Base-by-base conservation (phyloP, 1,140 invertebrate species). In the Araneus ventricosus region DNA sequence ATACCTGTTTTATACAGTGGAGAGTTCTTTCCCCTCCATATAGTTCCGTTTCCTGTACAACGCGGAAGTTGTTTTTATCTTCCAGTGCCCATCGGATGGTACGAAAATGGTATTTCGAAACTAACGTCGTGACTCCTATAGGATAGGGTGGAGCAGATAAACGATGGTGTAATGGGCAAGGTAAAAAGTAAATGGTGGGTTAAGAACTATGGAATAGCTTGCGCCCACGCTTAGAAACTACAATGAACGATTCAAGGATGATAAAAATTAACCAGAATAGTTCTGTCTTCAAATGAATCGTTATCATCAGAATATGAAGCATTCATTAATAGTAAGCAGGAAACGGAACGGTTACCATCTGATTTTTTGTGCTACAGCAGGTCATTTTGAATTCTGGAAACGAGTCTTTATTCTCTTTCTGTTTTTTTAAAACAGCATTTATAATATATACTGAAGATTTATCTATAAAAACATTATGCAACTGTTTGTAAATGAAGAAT, bases 21-120 rank as follows among this genome's bases (percentile, higher is more conserved):
- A n/a, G 63, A 67, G 63, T 67, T 67, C 63, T 8, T 30, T 67
- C 63, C n/a, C 63, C 63, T 67, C n/a, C 63, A 67, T 67, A 67
- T n/a, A 67, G 63, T 67, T 67, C 63, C 63, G 63, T 67, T 67
- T 67, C 27, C 63, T 10, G 27, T 14, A 30, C 63, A 67, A 67
- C 27, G 24, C 63, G 63, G 63, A 67, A 67, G 63, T 27, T 24
- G 7, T 8, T 63, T 27, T 63, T 27, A 10, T 27, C 63, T 10
- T 67, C 63, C 27, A 14, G 27, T 67, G 63, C 3, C 63, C 63
- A 67, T 67, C 63, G 63, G 63, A 67, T 67, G 63, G 24, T 67
- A 67, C 0, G 63, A 27, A 67, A 67, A 67, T 67, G 63, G 27
- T 67, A 67, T 67, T 67, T 67, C 8, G n/a, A 67, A 67, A 67